These are phyloP conservation scores for Chrysotoxum bicinctum DNA, from an alignment of 2,888 invertebrate genomes.

Conservation along the genomic window DNA sequence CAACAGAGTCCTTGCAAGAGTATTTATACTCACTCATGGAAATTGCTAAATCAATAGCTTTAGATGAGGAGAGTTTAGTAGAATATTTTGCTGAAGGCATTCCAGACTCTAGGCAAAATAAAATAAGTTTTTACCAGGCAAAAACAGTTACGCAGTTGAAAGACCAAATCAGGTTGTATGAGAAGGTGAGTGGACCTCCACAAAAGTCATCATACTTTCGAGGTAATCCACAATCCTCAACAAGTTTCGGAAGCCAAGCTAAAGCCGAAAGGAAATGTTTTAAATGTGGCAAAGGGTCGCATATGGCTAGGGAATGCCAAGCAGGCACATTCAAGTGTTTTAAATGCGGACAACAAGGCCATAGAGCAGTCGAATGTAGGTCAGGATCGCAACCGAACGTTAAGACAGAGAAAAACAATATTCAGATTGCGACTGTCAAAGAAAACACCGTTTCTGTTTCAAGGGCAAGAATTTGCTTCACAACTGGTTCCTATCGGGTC, in stretches of 20 bases:
- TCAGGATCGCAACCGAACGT: neutral
- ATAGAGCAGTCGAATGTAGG: neutral
- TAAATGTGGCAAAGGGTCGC: neutral
- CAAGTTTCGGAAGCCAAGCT: neutral
- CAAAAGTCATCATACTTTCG: neutral
- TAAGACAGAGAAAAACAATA: neutral
- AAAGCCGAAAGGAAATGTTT: neutral
- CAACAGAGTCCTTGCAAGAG: neutral
- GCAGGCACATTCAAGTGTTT: neutral
- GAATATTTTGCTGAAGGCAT: slow-evolving; percentile 60
- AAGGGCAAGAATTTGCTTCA: too few species aligned
- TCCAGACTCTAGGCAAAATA: slow-evolving; percentile 42
- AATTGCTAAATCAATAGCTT: neutral
- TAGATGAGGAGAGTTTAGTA: slow-evolving; percentile 29
- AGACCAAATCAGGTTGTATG: slow-evolving; percentile 49
- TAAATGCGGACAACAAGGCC: neutral
- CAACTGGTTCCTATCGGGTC: too few species aligned
- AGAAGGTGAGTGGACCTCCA: slow-evolving; percentile 22
- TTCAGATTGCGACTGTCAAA: neutral
- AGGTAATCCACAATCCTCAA: neutral
- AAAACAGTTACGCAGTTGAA: slow-evolving; percentile 44
- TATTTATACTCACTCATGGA: neutral
- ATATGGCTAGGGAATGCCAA: neutral
- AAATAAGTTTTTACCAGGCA: slow-evolving; percentile 43
- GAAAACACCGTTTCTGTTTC: too few species aligned